phyloP scores from a whole-genome alignment of 2,113 vertebrate genomes.

The Ceuthmochares aereus region DNA sequence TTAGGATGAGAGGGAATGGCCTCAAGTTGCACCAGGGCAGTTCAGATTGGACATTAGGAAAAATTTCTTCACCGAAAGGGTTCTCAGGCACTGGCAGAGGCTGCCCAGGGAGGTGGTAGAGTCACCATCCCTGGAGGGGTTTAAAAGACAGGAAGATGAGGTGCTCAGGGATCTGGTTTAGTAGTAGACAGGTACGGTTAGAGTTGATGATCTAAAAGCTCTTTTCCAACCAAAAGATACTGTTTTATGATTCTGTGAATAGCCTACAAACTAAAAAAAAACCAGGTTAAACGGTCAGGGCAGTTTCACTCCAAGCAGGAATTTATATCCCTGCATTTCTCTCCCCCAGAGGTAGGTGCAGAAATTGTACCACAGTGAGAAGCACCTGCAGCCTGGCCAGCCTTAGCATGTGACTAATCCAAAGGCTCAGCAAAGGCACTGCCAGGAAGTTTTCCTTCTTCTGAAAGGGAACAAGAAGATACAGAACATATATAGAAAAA shows the following conservation, averaged over 20 bases:
- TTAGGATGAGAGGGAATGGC: too few relatives aligned
- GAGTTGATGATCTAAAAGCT: too few relatives aligned
- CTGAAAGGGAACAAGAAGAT: neutral
- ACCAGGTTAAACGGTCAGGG: neutral
- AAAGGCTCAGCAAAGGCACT: neutral
- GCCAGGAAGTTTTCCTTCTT: neutral
- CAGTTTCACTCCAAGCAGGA: neutral
- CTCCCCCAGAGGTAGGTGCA: fast-evolving
- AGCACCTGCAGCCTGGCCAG: neutral
- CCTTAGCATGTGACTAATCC: neutral
- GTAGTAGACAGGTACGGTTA: too few relatives aligned
- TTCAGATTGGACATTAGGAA: too few relatives aligned
- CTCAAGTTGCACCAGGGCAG: too few relatives aligned
- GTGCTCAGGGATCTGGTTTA: too few relatives aligned
- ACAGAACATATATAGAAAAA: neutral
- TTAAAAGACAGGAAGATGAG: too few relatives aligned
- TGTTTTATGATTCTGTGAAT: neutral
- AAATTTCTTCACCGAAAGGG: too few relatives aligned
- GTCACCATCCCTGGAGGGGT: too few relatives aligned
- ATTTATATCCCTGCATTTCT: neutral
- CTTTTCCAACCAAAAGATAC: too few relatives aligned
- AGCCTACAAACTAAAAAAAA: neutral
- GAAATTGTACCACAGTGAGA: neutral
- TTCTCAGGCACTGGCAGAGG: too few relatives aligned
- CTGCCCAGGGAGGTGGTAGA: too few relatives aligned